These are phyloP conservation scores for Pegoplata infirma DNA, from an alignment of 2,888 invertebrate species.

Conservation along the genomic window DNA sequence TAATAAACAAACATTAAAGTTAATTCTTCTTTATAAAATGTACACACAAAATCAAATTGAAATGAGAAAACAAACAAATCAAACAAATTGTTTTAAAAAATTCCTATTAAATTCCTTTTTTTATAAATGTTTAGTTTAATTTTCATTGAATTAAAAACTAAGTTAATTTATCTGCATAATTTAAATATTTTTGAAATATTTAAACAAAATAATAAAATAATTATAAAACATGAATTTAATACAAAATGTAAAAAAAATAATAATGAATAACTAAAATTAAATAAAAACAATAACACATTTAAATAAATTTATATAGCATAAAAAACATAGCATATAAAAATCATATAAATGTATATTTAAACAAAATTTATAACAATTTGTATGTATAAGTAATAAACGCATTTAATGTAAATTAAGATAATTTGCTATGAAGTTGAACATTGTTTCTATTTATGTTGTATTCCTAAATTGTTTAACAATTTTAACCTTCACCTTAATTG, in stretches of 20 bases:
- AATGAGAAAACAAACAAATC: slow-evolving; percentile 26
- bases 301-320: slow-evolving; percentile 52
- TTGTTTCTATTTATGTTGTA: slow-evolving; percentile 3
- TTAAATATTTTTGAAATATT: slow-evolving; percentile 55
- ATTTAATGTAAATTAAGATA: slow-evolving; percentile 61
- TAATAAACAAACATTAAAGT: slow-evolving; percentile 73
- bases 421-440: slow-evolving; percentile 23
- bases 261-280: slow-evolving; percentile 25
- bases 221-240: slow-evolving; percentile 49
- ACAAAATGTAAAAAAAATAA: slow-evolving; percentile 55
- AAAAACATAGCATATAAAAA: slow-evolving; percentile 31
- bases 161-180: slow-evolving; percentile 1
- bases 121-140: slow-evolving; percentile 12
- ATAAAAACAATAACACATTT: slow-evolving; percentile 33
- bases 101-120: slow-evolving; percentile 16
- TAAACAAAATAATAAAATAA: slow-evolving; percentile 11
- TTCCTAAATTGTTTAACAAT: slow-evolving; percentile 1
- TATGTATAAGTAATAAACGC: slow-evolving; percentile 60
- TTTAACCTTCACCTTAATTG: slow-evolving; percentile 22
- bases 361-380: slow-evolving; percentile 45
- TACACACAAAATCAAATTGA: slow-evolving; percentile 39
- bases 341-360: slow-evolving; percentile 40
- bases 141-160: slow-evolving; percentile 12
- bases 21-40: slow-evolving; percentile 35
- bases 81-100: slow-evolving; percentile 18